Base-by-base conservation (phyloP, 1,140 invertebrate genomes). In the Procambarus clarkii region DNA sequence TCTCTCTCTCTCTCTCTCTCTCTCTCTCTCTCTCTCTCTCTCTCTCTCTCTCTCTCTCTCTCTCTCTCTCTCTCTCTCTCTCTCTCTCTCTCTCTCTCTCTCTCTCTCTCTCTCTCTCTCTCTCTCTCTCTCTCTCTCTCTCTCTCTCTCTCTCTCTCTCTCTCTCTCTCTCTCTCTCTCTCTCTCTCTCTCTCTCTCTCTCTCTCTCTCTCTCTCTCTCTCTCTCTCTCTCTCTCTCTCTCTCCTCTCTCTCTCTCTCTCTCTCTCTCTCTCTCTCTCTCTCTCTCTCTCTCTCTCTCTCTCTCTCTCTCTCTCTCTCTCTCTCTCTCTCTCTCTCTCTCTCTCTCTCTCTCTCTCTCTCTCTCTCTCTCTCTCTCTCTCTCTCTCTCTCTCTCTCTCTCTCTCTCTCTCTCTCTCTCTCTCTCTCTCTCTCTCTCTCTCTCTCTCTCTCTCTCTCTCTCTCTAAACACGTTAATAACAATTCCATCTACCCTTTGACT, bases 161-260 rank as follows among this genome's bases (percentile, higher is more conserved):
- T 87, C 74, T 78, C 85, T 87, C 74, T 78, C 50, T 60, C 85
- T 87, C 85, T 78, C 74, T 74, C 86, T 87, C 86, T 58, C 76
- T 79, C 50, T 85, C 83, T 85, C 64, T 74, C 83, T 74, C 64
- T 71, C 24, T 15, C 83, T 71, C 64, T 2, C 7, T 0, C 21
- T 21, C 54, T 21, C 15, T 3, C 21, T 54, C 34, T 9, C 54
- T 24, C 84, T 77, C 34, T 50, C 71, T 58, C 58, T 54, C 44
- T 3, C 50, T 3, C 48, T 21, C 58, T 45, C 50, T 45, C 24
- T 46, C 46, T 48, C 58, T 21, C 48, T 9, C 50, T 58, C 45
- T 21, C 74, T 44, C 21, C 79, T 64, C 18, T 34, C 21, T 5
- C 81, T 24, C n/a, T 60, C 48, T 34, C 54, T 60, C 81, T 83